Base-by-base conservation (phyloP, 2,113 vertebrate species). In the Phylloscopus trochilus region DNA sequence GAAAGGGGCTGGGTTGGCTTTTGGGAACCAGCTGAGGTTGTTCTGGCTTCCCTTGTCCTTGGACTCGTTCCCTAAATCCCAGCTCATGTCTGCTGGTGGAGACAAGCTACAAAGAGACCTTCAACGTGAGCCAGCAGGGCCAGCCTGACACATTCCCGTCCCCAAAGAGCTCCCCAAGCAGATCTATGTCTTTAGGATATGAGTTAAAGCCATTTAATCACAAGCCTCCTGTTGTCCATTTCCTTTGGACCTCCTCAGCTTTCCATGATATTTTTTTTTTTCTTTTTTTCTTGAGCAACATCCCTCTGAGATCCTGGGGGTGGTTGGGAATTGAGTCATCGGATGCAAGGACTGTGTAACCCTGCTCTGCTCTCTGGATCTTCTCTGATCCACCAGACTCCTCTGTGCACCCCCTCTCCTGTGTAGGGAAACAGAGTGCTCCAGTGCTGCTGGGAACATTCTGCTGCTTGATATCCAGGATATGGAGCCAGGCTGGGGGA, bases 171-270 rank as follows among this genome's bases (percentile, higher is more conserved):
- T 92, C 68, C 80, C n/a, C 28, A 0, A 69, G 58, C 1, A n/a
- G 30, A 53, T 69, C 80, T 21, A 0, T 43, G 24, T 18, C 49
- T 90, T 82, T 37, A 84, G 82, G 56, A 46, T 43, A 8, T 82
- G 90, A 91, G 31, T 51, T 94, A 58, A 90, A 91, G n/a, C 55
- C 19, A 13, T 70, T 94, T 84, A 44, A 94, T 93, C 73, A 81
- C 46, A 31, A 24, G 7, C 64, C 77, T 78, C 68, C 81, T 62
- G 66, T 35, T 74, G 17, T 27, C 88, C 47, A 5, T 82, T 93
- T 94, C 92, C 89, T 91, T n/a, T 75, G 73, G 64, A n/a, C 30
- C 5, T 91, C 66, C 51, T 83, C 41, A 16, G 47, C 35, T 87
- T 82, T 74, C 85, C 64, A 16, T 24, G n/a, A 30, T n/a, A n/a